Evolutionary conservation across 2,113 vertebrate genomes (phyloP).

Genomic region (Takifugu bimaculatus): DNA sequence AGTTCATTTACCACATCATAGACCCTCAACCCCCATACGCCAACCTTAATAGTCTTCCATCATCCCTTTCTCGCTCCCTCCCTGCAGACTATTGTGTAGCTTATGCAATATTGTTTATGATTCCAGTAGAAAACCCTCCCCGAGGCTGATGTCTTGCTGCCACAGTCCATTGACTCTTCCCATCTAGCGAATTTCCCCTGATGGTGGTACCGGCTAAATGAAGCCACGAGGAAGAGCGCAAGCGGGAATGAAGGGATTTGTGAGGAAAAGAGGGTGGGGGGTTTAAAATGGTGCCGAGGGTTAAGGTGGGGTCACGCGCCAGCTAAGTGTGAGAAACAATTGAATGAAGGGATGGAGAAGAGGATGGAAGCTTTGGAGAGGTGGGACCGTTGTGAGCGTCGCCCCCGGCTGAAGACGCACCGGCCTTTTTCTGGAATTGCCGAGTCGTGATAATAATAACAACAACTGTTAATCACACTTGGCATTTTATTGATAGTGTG

Average conservation of each 20-base stretch:
- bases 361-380: constrained; percentile 26
- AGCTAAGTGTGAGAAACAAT: constrained; percentile 45
- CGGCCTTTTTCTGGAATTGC: constrained; percentile 28
- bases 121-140: constrained; percentile 70
- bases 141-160: constrained; percentile 65
- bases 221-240: constrained; percentile 63
- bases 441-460: too few species aligned
- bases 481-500: too few species aligned
- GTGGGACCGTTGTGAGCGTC: constrained; percentile 29
- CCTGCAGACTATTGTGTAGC: constrained; percentile 62
- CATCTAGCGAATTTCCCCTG: constrained; percentile 77
- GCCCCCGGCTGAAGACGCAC: constrained; percentile 33
- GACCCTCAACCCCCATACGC: constrained; percentile 16
- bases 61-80: constrained; percentile 36
- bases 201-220: constrained; percentile 73
- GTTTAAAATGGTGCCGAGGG: constrained; percentile 28
- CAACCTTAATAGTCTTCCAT: constrained; percentile 58
- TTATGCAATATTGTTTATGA: constrained; percentile 74
- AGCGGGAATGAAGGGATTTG: constrained; percentile 13
- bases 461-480: too few species aligned
- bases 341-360: constrained; percentile 24
- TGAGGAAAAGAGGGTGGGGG: constrained; percentile 35
- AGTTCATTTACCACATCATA: constrained; percentile 68
- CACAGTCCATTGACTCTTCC: constrained; percentile 75
- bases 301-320: constrained; percentile 42